Evolutionary conservation across 2,888 invertebrate species (phyloP).

Genomic region (Drosophila parthenogenetica): DNA sequence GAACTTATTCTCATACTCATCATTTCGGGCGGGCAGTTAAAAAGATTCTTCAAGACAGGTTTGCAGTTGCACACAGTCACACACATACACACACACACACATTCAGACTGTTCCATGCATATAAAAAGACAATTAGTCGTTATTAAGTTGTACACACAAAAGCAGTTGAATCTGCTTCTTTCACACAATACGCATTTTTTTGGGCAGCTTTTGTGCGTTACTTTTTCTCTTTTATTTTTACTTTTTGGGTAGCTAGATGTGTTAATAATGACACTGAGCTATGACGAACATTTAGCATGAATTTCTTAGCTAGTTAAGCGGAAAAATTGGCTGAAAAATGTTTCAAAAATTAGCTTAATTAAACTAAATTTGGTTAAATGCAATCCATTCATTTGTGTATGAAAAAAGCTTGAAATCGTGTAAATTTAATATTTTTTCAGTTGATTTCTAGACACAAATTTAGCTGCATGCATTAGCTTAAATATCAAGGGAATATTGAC

Average conservation of each 20-base stretch:
- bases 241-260: constrained; percentile 40
- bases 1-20: constrained; percentile 16
- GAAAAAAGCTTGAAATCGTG: background rate
- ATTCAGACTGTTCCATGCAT: constrained; percentile 51
- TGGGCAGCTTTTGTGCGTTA: background rate
- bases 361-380: too few species aligned
- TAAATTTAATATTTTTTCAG: too few species aligned
- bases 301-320: background rate
- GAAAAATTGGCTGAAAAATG: background rate
- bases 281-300: constrained; percentile 8
- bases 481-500: background rate
- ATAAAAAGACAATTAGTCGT: constrained; percentile 84
- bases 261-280: constrained; percentile 52
- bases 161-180: constrained; percentile 67
- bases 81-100: constrained; percentile 4
- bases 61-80: constrained; percentile 51
- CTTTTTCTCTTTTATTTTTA: background rate
- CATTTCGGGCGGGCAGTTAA: constrained; percentile 50
- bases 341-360: too few species aligned
- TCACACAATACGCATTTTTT: constrained; percentile 20
- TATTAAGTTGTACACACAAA: constrained; percentile 77
- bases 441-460: too few species aligned
- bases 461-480: too few species aligned
- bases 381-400: too few species aligned
- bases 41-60: constrained; percentile 72